A percentile compares a stretch with the other conserved stretches of the same genome.
Evolutionary conservation across 1,140 invertebrate species (phyloP).

Genomic region (Aradophagus sp.): DNA sequence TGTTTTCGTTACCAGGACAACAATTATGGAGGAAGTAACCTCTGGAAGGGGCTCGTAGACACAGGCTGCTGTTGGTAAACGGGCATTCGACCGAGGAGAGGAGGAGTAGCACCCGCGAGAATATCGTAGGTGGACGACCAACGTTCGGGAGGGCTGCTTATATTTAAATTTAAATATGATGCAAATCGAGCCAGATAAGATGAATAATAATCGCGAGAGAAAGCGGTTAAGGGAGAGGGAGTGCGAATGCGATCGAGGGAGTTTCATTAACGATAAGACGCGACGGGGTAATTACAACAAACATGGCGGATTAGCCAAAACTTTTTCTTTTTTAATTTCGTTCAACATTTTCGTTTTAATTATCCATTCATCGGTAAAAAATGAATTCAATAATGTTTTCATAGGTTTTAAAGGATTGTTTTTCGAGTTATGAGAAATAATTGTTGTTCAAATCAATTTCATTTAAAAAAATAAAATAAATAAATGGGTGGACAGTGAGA

Average conservation of each 20-base stretch:
- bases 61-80: conserved; percentile 51
- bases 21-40: conserved; percentile 59
- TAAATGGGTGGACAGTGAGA: too few species aligned
- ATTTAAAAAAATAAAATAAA: too few species aligned
- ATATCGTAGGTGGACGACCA: conserved; percentile 46
- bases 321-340: not conserved
- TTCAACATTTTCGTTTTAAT: not conserved
- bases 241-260: conserved; percentile 23
- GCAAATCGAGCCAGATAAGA: conserved; percentile 69
- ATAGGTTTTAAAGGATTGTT: too few species aligned
- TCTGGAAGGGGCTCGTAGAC: conserved; percentile 50
- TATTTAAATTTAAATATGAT: conserved; percentile 71
- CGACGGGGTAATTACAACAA: conserved; percentile 35
- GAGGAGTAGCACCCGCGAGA: conserved; percentile 51
- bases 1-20: conserved; percentile 61
- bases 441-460: too few species aligned
- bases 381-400: too few species aligned
- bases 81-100: conserved; percentile 45
- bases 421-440: too few species aligned
- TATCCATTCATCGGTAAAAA: not conserved
- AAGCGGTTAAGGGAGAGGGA: conserved; percentile 10
- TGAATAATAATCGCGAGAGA: conserved; percentile 66
- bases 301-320: conserved; percentile 31
- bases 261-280: conserved; percentile 53
- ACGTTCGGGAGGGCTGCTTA: conserved; percentile 40